Evolutionary conservation across 2,797 vertebrate genomes (phyloP).

Genomic region (Enteromius fasciolatus): DNA sequence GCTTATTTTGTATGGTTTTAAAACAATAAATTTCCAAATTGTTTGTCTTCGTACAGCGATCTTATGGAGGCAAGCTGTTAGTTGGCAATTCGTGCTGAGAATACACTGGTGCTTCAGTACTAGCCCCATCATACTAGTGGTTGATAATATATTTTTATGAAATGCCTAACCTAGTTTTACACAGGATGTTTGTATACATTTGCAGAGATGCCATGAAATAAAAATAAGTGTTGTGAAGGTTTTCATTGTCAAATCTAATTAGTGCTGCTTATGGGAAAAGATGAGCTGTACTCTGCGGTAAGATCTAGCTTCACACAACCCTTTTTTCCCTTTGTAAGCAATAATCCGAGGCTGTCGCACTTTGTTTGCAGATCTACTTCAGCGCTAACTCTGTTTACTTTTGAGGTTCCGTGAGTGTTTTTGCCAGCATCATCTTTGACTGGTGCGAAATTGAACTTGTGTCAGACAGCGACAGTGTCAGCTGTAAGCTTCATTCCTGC

Average conservation of each 20-base stretch:
- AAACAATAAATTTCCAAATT: conserved; percentile 7
- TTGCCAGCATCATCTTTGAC: conserved; percentile 28
- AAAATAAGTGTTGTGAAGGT: conserved; percentile 6
- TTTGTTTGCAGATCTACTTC: conserved; percentile 43
- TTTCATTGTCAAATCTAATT: conserved; percentile 37
- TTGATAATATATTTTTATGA: conserved; percentile 12
- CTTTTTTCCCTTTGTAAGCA: conserved; percentile 39
- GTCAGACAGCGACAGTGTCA: conserved; percentile 23
- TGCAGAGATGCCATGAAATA: conserved; percentile 19
- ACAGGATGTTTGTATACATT: conserved; percentile 21
- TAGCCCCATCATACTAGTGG: neutral
- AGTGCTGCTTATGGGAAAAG: conserved; percentile 16
- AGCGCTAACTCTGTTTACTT: conserved; percentile 39
- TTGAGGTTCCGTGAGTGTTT: conserved; percentile 25
- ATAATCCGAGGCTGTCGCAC: conserved; percentile 29
- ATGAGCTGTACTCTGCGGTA: neutral
- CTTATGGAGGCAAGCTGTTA: conserved; percentile 5
- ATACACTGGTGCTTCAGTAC: conserved; percentile 2
- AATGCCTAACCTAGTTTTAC: conserved; percentile 18
- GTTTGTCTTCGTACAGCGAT: neutral
- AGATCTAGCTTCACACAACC: conserved; percentile 1
- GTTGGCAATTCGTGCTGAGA: neutral
- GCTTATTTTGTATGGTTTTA: conserved; percentile 12
- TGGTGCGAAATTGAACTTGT: conserved; percentile 37
- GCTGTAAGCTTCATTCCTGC: conserved; percentile 29